Conservation (phyloP, 2,113 vertebrate species). For the Apteryx owenii region DNA sequence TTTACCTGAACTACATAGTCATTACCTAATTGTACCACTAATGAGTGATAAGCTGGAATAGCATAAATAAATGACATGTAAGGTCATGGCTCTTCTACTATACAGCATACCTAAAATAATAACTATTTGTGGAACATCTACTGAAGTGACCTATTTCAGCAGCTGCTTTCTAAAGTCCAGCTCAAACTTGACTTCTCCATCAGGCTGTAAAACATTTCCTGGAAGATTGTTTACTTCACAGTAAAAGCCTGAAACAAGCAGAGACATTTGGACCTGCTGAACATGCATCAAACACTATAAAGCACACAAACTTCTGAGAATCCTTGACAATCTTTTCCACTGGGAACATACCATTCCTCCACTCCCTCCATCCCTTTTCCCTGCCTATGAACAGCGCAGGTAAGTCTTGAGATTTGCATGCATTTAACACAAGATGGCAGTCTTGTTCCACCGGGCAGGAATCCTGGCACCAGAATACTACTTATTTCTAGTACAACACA, state of each 20-base stretch:
- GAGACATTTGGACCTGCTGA: not conserved
- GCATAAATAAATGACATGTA: not conserved
- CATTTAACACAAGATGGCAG: not conserved
- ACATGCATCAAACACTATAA: not conserved
- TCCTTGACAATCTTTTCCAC: not conserved
- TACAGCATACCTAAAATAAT: not conserved
- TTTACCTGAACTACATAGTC: not conserved
- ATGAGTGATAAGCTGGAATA: not conserved
- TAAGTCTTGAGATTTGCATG: accelerated
- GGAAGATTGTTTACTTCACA: conserved; percentile 5
- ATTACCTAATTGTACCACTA: not conserved
- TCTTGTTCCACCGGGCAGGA: not conserved
- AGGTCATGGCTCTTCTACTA: not conserved
- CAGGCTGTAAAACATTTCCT: not conserved
- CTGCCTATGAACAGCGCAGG: not conserved
- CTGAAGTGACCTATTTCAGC: not conserved
- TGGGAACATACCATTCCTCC: not conserved
- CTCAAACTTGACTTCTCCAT: not conserved
- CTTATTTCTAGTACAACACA: not conserved
- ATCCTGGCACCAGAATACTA: not conserved
- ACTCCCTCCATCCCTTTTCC: not conserved
- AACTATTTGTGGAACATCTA: not conserved
- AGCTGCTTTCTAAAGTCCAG: not conserved
- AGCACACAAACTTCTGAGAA: not conserved
- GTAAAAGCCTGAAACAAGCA: not conserved